These are phyloP conservation scores for Choristoneura rosaceana DNA, from an alignment of 2,888 invertebrate species.

Conservation along the genomic window DNA sequence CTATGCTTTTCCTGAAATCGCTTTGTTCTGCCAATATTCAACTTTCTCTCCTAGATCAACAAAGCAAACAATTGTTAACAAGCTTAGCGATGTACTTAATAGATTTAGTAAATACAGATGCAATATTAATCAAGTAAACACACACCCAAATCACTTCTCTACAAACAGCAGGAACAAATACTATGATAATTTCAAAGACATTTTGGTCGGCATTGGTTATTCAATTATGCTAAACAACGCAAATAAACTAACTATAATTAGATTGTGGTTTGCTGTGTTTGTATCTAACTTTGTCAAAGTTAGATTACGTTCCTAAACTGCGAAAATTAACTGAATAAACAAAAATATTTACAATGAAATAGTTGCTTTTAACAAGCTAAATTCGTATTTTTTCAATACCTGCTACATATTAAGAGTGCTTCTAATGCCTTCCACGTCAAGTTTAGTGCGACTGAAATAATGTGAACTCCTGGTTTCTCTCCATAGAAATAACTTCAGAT, in stretches of 20 bases:
- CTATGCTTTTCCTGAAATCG: not conserved
- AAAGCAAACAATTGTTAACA: constrained; percentile 20
- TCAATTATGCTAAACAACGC: constrained; percentile 37
- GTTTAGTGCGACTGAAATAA: too few species aligned
- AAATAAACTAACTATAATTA: constrained; percentile 38
- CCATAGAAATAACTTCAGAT: too few species aligned
- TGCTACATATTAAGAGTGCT: too few species aligned
- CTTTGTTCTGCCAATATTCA: not conserved
- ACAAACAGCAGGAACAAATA: constrained; percentile 33
- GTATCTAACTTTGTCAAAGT: constrained; percentile 53
- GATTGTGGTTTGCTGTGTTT: constrained; percentile 42
- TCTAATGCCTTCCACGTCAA: too few species aligned
- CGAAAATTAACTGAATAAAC: not conserved
- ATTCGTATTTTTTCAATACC: too few species aligned
- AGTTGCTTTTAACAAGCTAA: too few species aligned
- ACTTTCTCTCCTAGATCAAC: not conserved
- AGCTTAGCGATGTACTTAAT: constrained; percentile 24
- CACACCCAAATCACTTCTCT: constrained; percentile 36
- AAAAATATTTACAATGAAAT: too few species aligned
- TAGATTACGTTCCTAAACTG: constrained; percentile 45
- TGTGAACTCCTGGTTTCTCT: too few species aligned
- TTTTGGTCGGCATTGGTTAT: constrained; percentile 38
- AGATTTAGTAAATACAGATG: constrained; percentile 35
- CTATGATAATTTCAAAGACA: constrained; percentile 34
- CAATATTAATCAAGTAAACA: constrained; percentile 38